Base-by-base conservation (phyloP, 2,888 invertebrate species). In the Acanthosepion pharaonis region DNA sequence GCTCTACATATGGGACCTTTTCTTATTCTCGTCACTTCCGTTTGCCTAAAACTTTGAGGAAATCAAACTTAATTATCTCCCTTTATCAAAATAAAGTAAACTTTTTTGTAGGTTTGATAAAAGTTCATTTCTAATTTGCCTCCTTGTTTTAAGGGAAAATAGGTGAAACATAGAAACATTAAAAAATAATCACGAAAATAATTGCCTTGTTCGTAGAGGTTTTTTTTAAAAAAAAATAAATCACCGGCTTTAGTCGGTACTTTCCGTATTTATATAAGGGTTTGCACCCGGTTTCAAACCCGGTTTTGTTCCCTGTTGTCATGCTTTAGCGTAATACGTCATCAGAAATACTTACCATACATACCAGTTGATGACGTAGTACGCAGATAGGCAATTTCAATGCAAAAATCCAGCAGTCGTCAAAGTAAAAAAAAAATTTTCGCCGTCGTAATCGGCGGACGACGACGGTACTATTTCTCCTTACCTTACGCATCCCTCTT, bases 391-490 rank as follows among this genome's bases (percentile, higher is more conserved):
- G 78, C n/a, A 78, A n/a, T 78, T 78, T 78, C 78, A n/a, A n/a
- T 78, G n/a, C n/a, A 78, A 78, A 78, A 78, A 78, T 78, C 78
- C 78, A 78, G 78, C 78, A 78, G 78, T 78, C 78, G 78, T 33
- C 78, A 78, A n/a, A 33, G 1, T 2, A 33, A n/a, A n/a, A 15
- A 33, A 15, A 18, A 1, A 18, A 28, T 78, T 78, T 78, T 78
- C 78, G 5, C 78, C n/a, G 78, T 78, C 78, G 28, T n/a, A 51
- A 51, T 51, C 51, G 51, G 23, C 25, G 25, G 28, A 78, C 78
- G 78, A 78, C n/a, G 78, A 78, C 78, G 18, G 78, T 78, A 78
- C n/a, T 11, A 33, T 4, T n/a, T 78, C 15, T 33, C 42, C 42
- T 42, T 42, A 42, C 42, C 15, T 78, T 33, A n/a, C 23, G 6